A percentile compares a stretch with the other conserved stretches of the same genome.
These are phyloP conservation scores for Sphenodon punctatus DNA, from an alignment of 2,797 vertebrate species.

Conservation along the genomic window DNA sequence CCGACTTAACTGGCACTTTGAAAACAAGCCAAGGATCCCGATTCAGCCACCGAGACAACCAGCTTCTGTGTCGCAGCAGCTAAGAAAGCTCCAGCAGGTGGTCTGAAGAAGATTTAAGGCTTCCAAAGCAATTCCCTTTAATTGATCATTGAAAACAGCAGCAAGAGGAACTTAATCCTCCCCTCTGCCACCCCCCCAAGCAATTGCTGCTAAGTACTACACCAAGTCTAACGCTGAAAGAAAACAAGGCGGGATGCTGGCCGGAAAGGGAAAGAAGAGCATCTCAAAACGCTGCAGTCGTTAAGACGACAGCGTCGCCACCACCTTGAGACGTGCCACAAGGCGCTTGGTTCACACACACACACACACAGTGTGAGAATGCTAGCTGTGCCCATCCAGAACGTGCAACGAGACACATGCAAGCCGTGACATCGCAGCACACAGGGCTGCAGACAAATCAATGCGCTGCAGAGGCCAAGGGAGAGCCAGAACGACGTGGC, in stretches of 20 bases:
- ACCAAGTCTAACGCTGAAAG: not conserved
- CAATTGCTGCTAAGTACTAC: not conserved
- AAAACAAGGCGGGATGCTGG: no score
- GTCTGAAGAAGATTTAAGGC: not conserved
- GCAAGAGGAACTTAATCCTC: no score
- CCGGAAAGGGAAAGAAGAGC: not conserved
- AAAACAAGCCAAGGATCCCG: not conserved
- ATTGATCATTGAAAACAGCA: no score
- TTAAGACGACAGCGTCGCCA: no score
- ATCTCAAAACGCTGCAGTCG: no score
- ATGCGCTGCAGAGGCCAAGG: not conserved
- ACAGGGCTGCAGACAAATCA: not conserved
- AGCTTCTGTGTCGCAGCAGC: not conserved
- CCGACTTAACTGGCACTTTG: not conserved
- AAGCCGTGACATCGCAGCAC: not conserved
- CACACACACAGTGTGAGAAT: conserved; percentile 59
- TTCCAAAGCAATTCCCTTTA: no score
- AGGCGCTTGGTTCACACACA: no score
- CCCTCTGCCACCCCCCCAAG: no score
- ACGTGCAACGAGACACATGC: not conserved
- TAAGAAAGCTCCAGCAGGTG: not conserved
- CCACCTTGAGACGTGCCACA: no score
- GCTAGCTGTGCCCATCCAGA: conserved; percentile 51
- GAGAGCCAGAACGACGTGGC: not conserved
- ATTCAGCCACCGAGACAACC: not conserved